Conservation (phyloP, 2,888 invertebrate genomes). For the Aradus depressus region DNA sequence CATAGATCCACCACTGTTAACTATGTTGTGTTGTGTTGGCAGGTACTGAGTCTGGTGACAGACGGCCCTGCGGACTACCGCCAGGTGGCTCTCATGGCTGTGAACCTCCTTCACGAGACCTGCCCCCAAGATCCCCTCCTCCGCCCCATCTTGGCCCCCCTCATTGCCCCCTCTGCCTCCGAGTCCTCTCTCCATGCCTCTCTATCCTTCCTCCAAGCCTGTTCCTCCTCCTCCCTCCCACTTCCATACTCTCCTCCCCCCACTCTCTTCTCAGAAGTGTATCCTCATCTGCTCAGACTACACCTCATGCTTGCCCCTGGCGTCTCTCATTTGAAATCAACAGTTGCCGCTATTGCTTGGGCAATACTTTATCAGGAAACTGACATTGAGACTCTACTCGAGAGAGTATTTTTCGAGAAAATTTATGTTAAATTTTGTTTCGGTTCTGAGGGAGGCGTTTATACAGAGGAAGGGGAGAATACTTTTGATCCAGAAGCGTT, state of each 20-base stretch:
- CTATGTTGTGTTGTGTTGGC: slow-evolving; percentile 31
- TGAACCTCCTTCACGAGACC: slow-evolving; percentile 42
- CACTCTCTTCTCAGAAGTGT: slow-evolving; percentile 32
- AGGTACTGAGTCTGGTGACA: slow-evolving; percentile 42
- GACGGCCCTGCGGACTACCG: slow-evolving; percentile 35
- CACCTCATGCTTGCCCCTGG: slow-evolving; percentile 30
- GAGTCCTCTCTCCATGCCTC: slow-evolving; percentile 36
- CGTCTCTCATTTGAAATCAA: slow-evolving; percentile 28
- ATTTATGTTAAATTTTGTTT: slow-evolving; percentile 33
- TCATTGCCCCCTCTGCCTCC: too few species aligned
- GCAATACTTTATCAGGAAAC: slow-evolving; percentile 28
- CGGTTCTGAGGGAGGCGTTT: slow-evolving; percentile 39
- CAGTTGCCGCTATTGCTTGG: slow-evolving; percentile 28
- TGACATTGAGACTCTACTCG: slow-evolving; percentile 33
- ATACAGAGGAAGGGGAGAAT: background rate
- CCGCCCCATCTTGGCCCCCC: slow-evolving; percentile 15
- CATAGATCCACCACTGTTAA: too few species aligned
- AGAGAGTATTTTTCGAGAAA: slow-evolving; percentile 36
- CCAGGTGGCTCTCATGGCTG: slow-evolving; percentile 45
- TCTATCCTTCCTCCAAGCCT: slow-evolving; percentile 36
- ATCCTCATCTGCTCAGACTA: slow-evolving; percentile 26
- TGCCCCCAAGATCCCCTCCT: slow-evolving; percentile 37
- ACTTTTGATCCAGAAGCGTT: slow-evolving; percentile 2
- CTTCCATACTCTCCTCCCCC: slow-evolving; percentile 36
- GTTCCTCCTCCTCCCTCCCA: slow-evolving; percentile 35